These are phyloP conservation scores for human (Homo sapiens) DNA, from an alignment of 2,113 vertebrate species.

Conservation along the genomic window GRCh38 chr12:114283001-114283500, in stretches of 20 bases:
- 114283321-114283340: not conserved
- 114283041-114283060: not conserved
- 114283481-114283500: not conserved
- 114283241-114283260: not conserved
- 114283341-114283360: not conserved
- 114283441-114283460: not conserved
- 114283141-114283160: not conserved
- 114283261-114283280: not conserved
- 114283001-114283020: not conserved
- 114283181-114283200: not conserved
- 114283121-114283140: not conserved
- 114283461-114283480: no score
- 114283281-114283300: not conserved
- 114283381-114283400: not conserved
- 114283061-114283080: not conserved
- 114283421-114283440: not conserved
- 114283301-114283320: not conserved
- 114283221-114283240: not conserved
- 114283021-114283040: not conserved
- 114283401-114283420: not conserved
- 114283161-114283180: not conserved
- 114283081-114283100: no score
- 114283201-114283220: accelerated
- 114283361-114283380: no score
- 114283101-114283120: not conserved